Conservation (phyloP, 2,113 vertebrate genomes). For the Ceyx margarethae region DNA sequence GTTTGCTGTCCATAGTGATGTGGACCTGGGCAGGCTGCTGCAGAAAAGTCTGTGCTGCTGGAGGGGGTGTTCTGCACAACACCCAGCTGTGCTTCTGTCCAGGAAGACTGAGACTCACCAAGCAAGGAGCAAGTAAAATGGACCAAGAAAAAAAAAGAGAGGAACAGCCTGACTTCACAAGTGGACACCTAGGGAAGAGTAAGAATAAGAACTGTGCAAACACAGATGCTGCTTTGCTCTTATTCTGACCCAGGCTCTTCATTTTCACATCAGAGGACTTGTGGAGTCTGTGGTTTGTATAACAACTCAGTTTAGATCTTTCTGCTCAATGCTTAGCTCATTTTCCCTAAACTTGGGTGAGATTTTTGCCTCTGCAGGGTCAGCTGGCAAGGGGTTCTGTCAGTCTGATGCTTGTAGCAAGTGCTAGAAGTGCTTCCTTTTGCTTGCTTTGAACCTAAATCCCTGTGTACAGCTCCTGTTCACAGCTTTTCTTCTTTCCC, state of each 20-base stretch:
- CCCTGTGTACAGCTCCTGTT: not conserved
- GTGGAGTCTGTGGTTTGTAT: not conserved
- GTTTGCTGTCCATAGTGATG: not conserved
- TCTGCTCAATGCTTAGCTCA: not conserved
- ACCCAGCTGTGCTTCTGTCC: not conserved
- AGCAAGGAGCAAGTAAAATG: not conserved
- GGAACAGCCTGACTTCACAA: not conserved
- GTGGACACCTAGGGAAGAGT: not conserved
- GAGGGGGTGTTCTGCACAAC: not conserved
- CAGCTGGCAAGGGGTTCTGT: not conserved
- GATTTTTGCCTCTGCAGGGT: not conserved
- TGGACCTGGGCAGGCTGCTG: not conserved
- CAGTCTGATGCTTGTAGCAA: not conserved
- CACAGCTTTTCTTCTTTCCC: not conserved
- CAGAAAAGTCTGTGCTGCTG: not conserved
- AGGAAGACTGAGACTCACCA: not conserved
- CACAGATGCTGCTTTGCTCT: fast-evolving
- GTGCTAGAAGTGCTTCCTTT: not conserved
- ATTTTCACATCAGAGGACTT: not conserved
- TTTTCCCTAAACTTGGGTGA: fast-evolving
- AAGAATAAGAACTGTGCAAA: not conserved
- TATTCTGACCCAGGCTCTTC: not conserved
- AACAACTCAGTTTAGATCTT: not conserved
- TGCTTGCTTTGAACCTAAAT: not conserved
- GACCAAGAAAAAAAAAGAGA: not conserved